Base-by-base conservation (phyloP, 2,113 vertebrate species). In the Plestiodon gilberti region DNA sequence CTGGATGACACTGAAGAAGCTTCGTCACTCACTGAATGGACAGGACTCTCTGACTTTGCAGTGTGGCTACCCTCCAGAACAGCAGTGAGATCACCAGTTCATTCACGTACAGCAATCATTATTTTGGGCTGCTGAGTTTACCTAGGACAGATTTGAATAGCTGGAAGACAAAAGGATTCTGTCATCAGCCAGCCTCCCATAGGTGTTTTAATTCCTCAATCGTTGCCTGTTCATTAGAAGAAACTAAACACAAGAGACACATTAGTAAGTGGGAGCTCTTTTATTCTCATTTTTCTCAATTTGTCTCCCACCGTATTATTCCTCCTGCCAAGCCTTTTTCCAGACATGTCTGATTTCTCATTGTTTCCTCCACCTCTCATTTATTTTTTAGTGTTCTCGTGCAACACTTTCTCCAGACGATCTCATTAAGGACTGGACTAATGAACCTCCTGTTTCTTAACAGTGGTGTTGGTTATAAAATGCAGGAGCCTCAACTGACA, bases 361-460 rank as follows among this genome's bases (percentile, higher is more conserved):
- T 86, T 76, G 65, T 90, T 77, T 48, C 48, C 23, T 38, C 80
- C n/a, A 17, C 61, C 57, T 89, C 89, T 81, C 70, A 89, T 89
- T 82, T 94, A 88, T 81, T 90, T 96, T 95, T 93, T 90, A 93
- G 90, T 88, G 91, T 87, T 79, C 81, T 69, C 38, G 93, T 90
- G 94, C 91, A 92, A 92, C 78, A 90, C 77, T 90, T 94, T 93
- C 90, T 95, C 91, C 94, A 95, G 95, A 96, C 40, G 69, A 94
- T 94, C 84, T 95, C 94, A 89, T 94, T 95, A 96, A 94, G 92
- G 52, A 64, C 87, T 90, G 92, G 88, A 93, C 92, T 96, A 95
- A 96, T 96, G 88, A 93, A 90, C 89, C 14, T 94, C 92, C 93
- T 79, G 7, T 91, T 96, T 94, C 94, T 93, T 90, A 96, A 88